Base-by-base conservation (phyloP, 2,797 vertebrate species). In the Tapirus indicus region DNA sequence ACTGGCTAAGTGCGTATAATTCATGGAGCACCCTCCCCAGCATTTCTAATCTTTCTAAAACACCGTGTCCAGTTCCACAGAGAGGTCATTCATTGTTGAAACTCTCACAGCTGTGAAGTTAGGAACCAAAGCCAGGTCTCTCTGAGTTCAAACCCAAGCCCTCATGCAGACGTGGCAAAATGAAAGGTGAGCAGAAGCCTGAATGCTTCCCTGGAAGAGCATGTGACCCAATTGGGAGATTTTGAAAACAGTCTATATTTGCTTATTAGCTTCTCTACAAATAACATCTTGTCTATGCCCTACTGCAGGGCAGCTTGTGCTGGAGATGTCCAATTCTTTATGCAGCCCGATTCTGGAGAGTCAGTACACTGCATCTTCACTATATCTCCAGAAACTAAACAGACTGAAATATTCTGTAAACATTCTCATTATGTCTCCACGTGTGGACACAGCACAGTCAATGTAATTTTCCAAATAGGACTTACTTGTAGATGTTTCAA, bases 381-480 rank as follows among this genome's bases (percentile, higher is more conserved):
- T 17, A 5, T 35, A n/a, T 47, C 71, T 71, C 32, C 47, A 88
- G 12, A 23, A 38, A 17, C 52, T 4, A 44, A 68, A 29, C 0
- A 18, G 49, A 74, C 14, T 52, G 18, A 78, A 60, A 74, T 6
- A 86, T 12, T 64, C 87, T 25, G 5, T 21, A 49, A 60, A 41
- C 35, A 44, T 29, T 69, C 23, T 56, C 68, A n/a, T 27, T 16
- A 12, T 11, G 23, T 79, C 16, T 2, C 4, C 0, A 54, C n/a
- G 47, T 2, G 7, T 1, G 20, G 29, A 56, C 35, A 20, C 1
- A 38, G 1, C 27, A 23, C 0, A 23, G 29, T 49, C 38, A 8
- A 6, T 3, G 3, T n/a, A 35, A 23, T 3, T 77, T n/a, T 60
- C 21, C 62, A 38, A 69, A 38, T 0, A n/a, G 0, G 5, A 49